Evolutionary conservation across 2,113 vertebrate species (phyloP).

Genomic region (Prochilodus magdalenae): DNA sequence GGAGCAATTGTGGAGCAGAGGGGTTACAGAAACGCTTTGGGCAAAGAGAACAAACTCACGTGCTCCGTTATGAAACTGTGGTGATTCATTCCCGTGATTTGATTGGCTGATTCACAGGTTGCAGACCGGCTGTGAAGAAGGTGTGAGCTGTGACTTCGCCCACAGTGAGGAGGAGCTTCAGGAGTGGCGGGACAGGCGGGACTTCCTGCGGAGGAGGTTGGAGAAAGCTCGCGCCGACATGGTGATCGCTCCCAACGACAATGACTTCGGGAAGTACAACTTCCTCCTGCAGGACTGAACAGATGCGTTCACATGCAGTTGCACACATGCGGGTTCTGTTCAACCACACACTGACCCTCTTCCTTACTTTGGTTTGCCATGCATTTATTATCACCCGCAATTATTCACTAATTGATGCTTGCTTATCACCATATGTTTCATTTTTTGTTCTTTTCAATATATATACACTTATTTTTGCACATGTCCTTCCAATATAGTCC

Average conservation of each 20-base stretch:
- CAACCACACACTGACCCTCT: background rate
- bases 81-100: too few relatives aligned
- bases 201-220: slow-evolving; percentile 88
- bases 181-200: slow-evolving; percentile 89
- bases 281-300: slow-evolving; percentile 85
- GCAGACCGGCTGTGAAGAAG: slow-evolving; percentile 79
- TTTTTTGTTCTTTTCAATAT: background rate
- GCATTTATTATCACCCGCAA: background rate
- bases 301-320: background rate
- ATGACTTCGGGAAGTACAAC: slow-evolving; percentile 95
- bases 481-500: background rate
- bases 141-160: slow-evolving; percentile 89
- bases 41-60: too few relatives aligned
- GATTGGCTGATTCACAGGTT: slow-evolving; percentile 64
- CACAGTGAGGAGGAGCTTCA: slow-evolving; percentile 89
- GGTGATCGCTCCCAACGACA: slow-evolving; percentile 88
- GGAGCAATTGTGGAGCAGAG: too few relatives aligned
- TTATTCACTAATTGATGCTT: background rate
- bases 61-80: too few relatives aligned
- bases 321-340: background rate
- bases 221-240: slow-evolving; percentile 90
- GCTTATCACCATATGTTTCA: background rate
- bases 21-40: too few relatives aligned
- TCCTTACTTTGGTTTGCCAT: background rate
- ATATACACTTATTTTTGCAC: background rate